Evolutionary conservation across 2,113 vertebrate species (phyloP), one percentile per base, ranked within the genome.

Genomic region (Ornithorhynchus anatinus): DNA sequence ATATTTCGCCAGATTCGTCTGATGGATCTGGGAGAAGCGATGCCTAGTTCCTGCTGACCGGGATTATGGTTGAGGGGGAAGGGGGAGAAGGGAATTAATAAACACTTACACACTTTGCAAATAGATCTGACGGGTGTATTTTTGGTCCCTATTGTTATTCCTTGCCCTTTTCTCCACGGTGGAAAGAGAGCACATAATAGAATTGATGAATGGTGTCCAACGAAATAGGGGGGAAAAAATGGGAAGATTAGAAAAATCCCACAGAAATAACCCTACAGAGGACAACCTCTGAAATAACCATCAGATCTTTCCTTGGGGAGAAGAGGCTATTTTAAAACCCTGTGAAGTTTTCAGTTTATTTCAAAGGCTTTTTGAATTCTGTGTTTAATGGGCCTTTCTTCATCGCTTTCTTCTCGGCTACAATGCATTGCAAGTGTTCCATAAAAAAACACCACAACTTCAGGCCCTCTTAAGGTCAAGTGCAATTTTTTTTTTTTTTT

Each of bases 381-480:
- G 32, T 31, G 40, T n/a, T 45, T 64, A 69, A 79, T 39, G 15
- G 9, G 22, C 72, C 16, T 6, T 32, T 66, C 57, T 39, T 37
- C 31, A 57, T 35, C 53, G 25, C 25, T 51, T 75, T 53, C 53
- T 66, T 77, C 80, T 76, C 50, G 59, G 56, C 58, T 52, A 48
- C 3, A 57, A n/a, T 51, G 39, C 27, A 42, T 72, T 70, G 86
- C 59, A 42, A 57, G 61, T 72, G 62, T 51, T 81, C 60, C 42
- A 73, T 17, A 75, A 86, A 63, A 58, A 16, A 35, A 37, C 15
- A 27, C 1, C 38, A 31, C 5, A 27, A 57, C 3, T 0, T 47
- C 35, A 81, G 75, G 69, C 50, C 54, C 25, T 50, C 38, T n/a
- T 19, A 60, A 73, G 43, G 59, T 65, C 19, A 86, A 66, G 67